phyloP scores from a whole-genome alignment of 1,140 invertebrate species.

The Steinernema khuongi region DNA sequence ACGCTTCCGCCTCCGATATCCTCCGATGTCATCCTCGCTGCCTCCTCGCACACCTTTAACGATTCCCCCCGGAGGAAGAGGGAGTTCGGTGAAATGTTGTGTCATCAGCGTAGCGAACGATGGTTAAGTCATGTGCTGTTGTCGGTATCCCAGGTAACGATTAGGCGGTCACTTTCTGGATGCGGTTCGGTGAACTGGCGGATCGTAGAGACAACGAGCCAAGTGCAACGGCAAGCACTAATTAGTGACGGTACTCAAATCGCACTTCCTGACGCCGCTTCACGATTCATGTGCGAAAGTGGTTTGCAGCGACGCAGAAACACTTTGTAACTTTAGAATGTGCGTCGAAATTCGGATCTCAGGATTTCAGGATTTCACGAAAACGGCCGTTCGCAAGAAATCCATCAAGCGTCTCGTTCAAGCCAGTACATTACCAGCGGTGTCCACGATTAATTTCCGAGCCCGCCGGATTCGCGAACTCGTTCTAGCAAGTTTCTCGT shows the following conservation, averaged over 20 bases:
- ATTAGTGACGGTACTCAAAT: no score
- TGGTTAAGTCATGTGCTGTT: no score
- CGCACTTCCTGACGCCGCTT: no score
- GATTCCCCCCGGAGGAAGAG: not conserved
- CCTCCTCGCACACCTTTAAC: not conserved
- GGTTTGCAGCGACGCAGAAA: no score
- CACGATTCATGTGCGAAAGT: no score
- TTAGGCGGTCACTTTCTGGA: not conserved
- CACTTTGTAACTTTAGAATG: no score
- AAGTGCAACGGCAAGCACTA: no score
- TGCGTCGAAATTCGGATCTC: no score
- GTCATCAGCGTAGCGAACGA: not conserved
- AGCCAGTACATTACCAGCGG: not conserved
- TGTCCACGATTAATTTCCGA: conserved; percentile 1
- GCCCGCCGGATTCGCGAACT: conserved; percentile 9
- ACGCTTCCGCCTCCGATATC: no score
- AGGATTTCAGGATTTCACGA: no score
- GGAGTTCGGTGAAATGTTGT: not conserved
- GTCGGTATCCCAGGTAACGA: not conserved
- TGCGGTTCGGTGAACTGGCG: not conserved
- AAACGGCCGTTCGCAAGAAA: not conserved
- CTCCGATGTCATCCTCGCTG: not conserved
- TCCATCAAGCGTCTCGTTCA: not conserved
- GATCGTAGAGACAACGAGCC: not conserved
- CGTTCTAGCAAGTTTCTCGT: not conserved